Evolutionary conservation across 2,113 vertebrate species (phyloP), one percentile per base, ranked within the genome.

Genomic region (Grallaria varia): DNA sequence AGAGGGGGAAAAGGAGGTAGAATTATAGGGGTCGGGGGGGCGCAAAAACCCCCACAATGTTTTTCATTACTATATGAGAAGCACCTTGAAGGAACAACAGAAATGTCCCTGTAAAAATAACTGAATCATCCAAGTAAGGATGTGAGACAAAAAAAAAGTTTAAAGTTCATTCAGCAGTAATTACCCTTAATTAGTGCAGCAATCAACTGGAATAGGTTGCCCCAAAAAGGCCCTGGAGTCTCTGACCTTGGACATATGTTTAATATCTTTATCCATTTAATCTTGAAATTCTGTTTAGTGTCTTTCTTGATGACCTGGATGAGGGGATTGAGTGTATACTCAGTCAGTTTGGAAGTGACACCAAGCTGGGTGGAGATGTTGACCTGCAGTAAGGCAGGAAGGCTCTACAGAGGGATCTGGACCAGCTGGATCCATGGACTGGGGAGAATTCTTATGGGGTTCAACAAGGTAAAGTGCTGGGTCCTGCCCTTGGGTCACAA

Each of bases 1-100:
- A 95, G 66, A 95, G 97, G 63, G 52, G 55, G 4, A 62, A 90
- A 45, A 96, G 9, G n/a, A 85, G 50, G n/a, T 64, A 62, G 30
- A 83, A 69, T 62, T 69, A 75, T 14, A 2, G 6, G 30, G 15
- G 10, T 6, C 52, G 45, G 16, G 3, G 40, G 9, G 4, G 5
- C 15, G 20, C 22, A n/a, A 49, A 40, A 72, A 81, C 40, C 44
- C 1, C 1, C 31, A 69, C 18, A 21, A 14, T 1, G 3, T 28
- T 75, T 91, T 83, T 75, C 49, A 79, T 23, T 73, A 66, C 20
- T 62, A 21, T 10, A 42, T 4, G 33, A 80, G 63, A 81, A 92
- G 68, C 37, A 58, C 8, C 47, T 77, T 47, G 22, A 75, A 77
- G 56, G 10, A 90, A 53, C 28, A 86, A 79, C 4, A 83, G 56